These are phyloP conservation scores for Melanostigma gelatinosum DNA, from an alignment of 2,113 vertebrate species.

Conservation along the genomic window DNA sequence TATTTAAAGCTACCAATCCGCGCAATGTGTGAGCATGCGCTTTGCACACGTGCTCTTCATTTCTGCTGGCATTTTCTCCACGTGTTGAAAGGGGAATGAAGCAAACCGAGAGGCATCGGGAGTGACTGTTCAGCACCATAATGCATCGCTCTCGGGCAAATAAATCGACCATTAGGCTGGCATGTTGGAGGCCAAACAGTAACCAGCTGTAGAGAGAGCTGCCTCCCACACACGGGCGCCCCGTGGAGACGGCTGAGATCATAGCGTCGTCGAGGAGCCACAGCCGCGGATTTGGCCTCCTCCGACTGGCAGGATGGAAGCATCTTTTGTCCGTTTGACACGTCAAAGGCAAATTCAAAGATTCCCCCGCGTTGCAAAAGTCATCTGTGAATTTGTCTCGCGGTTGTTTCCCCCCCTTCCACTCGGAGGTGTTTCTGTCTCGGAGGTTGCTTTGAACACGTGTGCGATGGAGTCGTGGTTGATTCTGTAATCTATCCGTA, in stretches of 20 bases:
- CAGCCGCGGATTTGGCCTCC: conserved; percentile 61
- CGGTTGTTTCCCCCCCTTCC: conserved; percentile 39
- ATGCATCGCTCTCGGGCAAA: conserved; percentile 77
- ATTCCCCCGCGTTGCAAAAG: conserved; percentile 43
- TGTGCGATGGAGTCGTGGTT: conserved; percentile 47
- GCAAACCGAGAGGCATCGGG: conserved; percentile 66
- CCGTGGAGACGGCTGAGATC: conserved; percentile 65
- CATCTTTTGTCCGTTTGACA: conserved; percentile 56
- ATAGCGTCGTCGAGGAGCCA: conserved; percentile 46
- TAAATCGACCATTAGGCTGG: conserved; percentile 79
- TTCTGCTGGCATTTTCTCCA: conserved; percentile 47
- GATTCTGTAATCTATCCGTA: conserved; percentile 67
- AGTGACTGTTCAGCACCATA: conserved; percentile 69
- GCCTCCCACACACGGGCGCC: conserved; percentile 67
- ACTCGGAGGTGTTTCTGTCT: conserved; percentile 54
- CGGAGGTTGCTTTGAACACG: conserved; percentile 55
- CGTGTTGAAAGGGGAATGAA: conserved; percentile 56
- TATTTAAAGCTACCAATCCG: conserved; percentile 33
- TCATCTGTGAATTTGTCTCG: conserved; percentile 57
- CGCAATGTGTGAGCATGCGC: conserved; percentile 25
- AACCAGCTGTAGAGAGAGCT: conserved; percentile 75
- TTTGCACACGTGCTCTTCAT: conserved; percentile 25
- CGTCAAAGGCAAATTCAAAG: conserved; percentile 66
- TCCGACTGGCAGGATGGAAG: conserved; percentile 48
- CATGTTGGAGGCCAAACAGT: conserved; percentile 77